These are phyloP conservation scores for Nerophis lumbriciformis DNA, from an alignment of 2,113 vertebrate genomes.

Conservation along the genomic window DNA sequence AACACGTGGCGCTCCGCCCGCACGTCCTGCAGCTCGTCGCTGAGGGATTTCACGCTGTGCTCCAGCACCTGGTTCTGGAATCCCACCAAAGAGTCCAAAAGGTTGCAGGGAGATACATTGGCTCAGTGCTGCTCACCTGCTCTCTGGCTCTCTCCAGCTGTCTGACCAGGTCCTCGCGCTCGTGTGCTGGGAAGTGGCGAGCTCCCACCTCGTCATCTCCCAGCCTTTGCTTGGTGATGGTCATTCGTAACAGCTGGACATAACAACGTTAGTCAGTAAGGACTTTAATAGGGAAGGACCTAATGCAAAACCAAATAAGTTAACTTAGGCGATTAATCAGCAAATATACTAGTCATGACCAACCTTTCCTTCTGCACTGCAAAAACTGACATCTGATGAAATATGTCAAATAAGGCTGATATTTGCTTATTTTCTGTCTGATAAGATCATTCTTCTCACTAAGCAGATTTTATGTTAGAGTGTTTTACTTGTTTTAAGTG, in stretches of 20 bases:
- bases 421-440: too few relatives aligned
- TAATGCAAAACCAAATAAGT: too few relatives aligned
- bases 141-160: constrained; percentile 87
- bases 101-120: neutral
- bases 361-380: too few relatives aligned
- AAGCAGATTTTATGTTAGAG: too few relatives aligned
- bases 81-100: neutral
- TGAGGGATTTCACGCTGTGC: constrained; percentile 79
- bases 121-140: constrained; percentile 70
- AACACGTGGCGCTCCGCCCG: constrained; percentile 87
- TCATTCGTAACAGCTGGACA: constrained; percentile 89
- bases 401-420: too few relatives aligned
- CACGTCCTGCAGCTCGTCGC: constrained; percentile 90
- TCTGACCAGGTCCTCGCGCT: constrained; percentile 88
- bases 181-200: constrained; percentile 91
- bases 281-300: too few relatives aligned
- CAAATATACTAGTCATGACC: too few relatives aligned
- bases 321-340: too few relatives aligned
- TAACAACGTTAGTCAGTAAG: too few relatives aligned
- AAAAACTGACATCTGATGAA: too few relatives aligned
- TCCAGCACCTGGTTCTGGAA: constrained; percentile 85
- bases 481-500: too few relatives aligned
- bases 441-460: too few relatives aligned
- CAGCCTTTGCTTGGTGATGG: constrained; percentile 92
- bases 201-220: constrained; percentile 90